These are phyloP conservation scores for Halichoerus grypus DNA, from an alignment of 2,113 vertebrate genomes.

Conservation along the genomic window DNA sequence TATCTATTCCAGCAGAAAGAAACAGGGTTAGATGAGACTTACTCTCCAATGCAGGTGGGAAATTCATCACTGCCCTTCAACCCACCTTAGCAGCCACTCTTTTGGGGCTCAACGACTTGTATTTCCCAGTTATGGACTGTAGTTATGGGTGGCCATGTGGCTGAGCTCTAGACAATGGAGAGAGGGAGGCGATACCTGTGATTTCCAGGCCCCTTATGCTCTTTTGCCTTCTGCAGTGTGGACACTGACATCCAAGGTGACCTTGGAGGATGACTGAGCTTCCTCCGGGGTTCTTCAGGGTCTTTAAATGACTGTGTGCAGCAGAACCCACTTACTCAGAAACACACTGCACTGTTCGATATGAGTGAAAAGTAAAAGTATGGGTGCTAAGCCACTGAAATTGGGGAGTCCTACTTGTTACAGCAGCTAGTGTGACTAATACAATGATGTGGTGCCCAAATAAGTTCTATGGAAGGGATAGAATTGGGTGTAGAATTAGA, in stretches of 20 bases:
- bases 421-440: not conserved
- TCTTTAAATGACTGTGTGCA: not conserved
- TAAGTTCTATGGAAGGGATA: not conserved
- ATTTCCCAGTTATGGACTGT: not conserved
- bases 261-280: not conserved
- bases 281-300: not conserved
- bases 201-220: not conserved
- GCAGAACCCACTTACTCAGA: not conserved
- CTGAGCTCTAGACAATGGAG: not conserved
- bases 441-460: not conserved
- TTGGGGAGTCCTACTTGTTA: not conserved
- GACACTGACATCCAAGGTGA: not conserved
- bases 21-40: not conserved
- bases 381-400: not conserved
- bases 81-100: not conserved
- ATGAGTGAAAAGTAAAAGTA: not conserved
- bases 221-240: not conserved
- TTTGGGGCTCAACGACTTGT: not conserved
- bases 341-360: not conserved
- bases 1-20: constrained; percentile 1
- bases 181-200: not conserved
- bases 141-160: not conserved
- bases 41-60: not conserved
- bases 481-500: not conserved
- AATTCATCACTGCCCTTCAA: not conserved